These are phyloP conservation scores for Saccopteryx bilineata DNA, from an alignment of 2,113 vertebrate genomes.

Conservation along the genomic window DNA sequence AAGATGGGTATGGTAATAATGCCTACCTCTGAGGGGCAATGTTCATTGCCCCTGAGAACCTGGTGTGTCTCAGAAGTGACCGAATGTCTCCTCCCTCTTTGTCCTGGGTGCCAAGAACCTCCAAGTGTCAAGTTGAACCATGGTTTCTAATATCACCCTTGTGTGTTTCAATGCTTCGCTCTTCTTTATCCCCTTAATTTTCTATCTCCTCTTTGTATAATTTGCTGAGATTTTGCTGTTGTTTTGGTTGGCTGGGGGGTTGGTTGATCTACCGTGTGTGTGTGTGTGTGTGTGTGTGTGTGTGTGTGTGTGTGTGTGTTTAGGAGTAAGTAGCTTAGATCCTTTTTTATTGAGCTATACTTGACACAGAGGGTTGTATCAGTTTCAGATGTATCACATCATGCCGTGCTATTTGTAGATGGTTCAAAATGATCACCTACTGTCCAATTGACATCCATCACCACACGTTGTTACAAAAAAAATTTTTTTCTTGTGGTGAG, in stretches of 20 bases:
- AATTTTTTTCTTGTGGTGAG: background rate
- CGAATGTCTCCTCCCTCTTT: background rate
- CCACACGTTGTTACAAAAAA: background rate
- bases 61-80: background rate
- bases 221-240: background rate
- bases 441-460: background rate
- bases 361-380: background rate
- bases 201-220: background rate
- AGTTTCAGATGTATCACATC: background rate
- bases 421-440: background rate
- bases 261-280: background rate
- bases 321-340: background rate
- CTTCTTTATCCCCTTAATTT: background rate
- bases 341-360: background rate
- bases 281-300: background rate
- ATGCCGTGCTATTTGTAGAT: background rate
- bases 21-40: rapidly evolving
- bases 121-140: rapidly evolving
- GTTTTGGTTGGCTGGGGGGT: no score
- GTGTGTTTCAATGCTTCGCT: rapidly evolving
- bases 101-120: background rate
- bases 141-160: background rate
- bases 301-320: background rate
- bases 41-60: background rate
- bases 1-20: background rate